Evolutionary conservation across 2,888 invertebrate species (phyloP), one percentile per base, ranked within the genome.

Genomic region (Petrolisthes manimaculis): DNA sequence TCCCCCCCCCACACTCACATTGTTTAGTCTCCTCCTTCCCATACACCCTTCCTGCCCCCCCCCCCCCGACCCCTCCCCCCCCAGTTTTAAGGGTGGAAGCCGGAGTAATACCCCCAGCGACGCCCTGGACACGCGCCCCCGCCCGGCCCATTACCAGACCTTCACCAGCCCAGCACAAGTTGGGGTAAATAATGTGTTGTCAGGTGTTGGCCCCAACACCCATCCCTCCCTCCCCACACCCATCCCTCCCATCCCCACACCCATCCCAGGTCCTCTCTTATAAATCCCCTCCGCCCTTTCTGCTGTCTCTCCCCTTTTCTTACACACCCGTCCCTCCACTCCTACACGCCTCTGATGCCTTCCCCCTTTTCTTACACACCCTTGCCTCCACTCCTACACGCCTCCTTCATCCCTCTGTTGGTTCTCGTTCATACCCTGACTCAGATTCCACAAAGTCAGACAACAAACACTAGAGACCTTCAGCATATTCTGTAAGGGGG

Each of bases 11-110:
- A 54, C 37, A 21, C 55, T 53, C 24, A 14, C 24, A n/a, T 18
- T 24, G 55, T 14, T 61, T 9, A 6, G 8, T 61, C 6, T 14
- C 14, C 61, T 9, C 61, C 61, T 61, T 61, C 14, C 12, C 77
- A 77, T 18, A 77, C 77, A 3, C 74, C 83, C 83, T 9, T 14
- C 71, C 71, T 77, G 37, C 12, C 75, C n/a, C 67, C 82, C 51
- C 54, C 84, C n/a, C 56, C 77, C 74, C 55, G 18, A 14, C 56
- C 55, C 61, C 56, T 24, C 84, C 55, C 51, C 61, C 79, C 53
- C 79, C 79, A 67, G 85, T 79, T 85, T 86, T 86, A 81, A 86
- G 86, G 86, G 81, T 80, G 71, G 74, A 75, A 86, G 86, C 75
- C 81, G 61, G 12, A n/a, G 86, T 86, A 86, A 86, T 86, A 54